Percentiles rank a stretch among this genome's conserved stretches.
Evolutionary conservation across 2,113 vertebrate genomes (phyloP).

Genomic region (Plotosus lineatus): DNA sequence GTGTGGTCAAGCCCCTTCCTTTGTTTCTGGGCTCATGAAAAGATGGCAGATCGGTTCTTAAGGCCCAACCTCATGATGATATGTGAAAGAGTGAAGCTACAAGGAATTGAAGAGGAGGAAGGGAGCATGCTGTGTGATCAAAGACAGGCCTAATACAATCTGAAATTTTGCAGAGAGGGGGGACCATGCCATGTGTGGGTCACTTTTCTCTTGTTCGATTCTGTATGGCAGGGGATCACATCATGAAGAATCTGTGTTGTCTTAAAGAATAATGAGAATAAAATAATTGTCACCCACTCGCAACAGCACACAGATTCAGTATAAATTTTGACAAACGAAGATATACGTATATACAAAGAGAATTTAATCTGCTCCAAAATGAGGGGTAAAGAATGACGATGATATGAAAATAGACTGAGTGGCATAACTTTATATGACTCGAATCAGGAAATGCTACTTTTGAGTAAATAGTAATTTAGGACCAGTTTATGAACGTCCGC

Average conservation of each 20-base stretch:
- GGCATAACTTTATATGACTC: no score
- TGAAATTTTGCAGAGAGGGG: slow-evolving; percentile 47
- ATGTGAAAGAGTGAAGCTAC: slow-evolving; percentile 46
- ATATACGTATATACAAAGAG: no score
- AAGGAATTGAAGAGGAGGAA: slow-evolving; percentile 17
- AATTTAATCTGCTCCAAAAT: no score
- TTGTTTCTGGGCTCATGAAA: slow-evolving; percentile 61
- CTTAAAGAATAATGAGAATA: neutral
- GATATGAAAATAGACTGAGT: no score
- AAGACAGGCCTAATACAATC: slow-evolving; percentile 34
- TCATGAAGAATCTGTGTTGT: neutral
- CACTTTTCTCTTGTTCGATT: neutral
- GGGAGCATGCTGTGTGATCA: slow-evolving; percentile 42
- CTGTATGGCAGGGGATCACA: neutral
- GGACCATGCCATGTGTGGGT: neutral
- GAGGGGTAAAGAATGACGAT: no score
- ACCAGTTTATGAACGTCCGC: no score
- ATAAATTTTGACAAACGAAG: no score
- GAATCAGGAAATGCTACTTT: no score
- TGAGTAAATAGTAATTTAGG: no score
- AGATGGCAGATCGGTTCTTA: slow-evolving; percentile 58
- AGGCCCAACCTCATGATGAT: slow-evolving; percentile 62
- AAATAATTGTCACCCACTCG: neutral
- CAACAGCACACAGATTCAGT: no score
- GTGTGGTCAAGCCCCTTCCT: slow-evolving; percentile 64